Evolutionary conservation across 2,113 vertebrate genomes (phyloP).

Genomic region (Callocephalon fimbriatum): DNA sequence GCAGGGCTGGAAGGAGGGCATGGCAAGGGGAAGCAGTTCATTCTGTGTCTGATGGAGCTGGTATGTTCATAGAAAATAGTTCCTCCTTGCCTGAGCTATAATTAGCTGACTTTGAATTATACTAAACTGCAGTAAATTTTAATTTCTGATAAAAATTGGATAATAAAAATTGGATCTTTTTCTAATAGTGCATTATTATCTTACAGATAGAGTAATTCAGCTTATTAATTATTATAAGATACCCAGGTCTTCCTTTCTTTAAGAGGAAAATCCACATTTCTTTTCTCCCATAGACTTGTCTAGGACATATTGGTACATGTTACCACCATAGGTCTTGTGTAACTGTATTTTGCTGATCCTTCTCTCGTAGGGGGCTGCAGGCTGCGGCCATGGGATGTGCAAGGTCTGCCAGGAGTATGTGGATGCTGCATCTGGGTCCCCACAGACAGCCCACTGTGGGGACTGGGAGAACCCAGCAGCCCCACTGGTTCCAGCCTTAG

Average conservation of each 20-base stretch:
- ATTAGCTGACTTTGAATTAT: background rate
- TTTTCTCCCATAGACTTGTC: background rate
- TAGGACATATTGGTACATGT: background rate
- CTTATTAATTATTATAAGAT: background rate
- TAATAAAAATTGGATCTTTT: background rate
- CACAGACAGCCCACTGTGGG: background rate
- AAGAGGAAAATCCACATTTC: background rate
- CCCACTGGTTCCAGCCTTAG: background rate
- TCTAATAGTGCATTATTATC: background rate
- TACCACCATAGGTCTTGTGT: background rate
- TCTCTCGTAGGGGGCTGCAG: background rate
- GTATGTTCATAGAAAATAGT: background rate
- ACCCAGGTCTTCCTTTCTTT: background rate
- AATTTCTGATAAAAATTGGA: conserved; percentile 46
- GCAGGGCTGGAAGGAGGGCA: background rate
- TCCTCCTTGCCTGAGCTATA: background rate
- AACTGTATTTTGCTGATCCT: background rate
- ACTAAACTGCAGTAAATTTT: conserved; percentile 17
- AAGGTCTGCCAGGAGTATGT: background rate
- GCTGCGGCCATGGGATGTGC: background rate
- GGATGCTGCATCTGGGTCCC: background rate
- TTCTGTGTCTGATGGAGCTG: background rate
- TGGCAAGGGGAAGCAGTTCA: background rate
- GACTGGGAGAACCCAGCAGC: too few relatives aligned
- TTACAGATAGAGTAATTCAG: conserved; percentile 1